Percentiles rank a stretch among this genome's conserved stretches.
These are phyloP conservation scores for Linurgus olivaceus DNA, from an alignment of 2,797 vertebrate genomes.

Conservation along the genomic window DNA sequence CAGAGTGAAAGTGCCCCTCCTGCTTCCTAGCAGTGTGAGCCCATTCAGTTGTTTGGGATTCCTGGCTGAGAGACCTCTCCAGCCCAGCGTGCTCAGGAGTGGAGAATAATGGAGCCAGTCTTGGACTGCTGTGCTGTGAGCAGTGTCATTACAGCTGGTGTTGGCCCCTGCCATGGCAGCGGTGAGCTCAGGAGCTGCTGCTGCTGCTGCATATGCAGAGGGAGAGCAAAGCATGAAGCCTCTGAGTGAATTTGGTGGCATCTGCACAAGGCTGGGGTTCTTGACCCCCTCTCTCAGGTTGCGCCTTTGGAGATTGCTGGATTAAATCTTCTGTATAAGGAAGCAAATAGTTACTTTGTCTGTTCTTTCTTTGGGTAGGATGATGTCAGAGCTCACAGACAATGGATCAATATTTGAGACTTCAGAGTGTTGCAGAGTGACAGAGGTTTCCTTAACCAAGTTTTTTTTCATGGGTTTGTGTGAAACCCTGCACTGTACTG, in stretches of 20 bases:
- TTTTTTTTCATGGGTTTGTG: background rate
- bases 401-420: background rate
- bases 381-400: background rate
- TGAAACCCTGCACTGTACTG: background rate
- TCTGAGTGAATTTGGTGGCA: background rate
- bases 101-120: background rate
- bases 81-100: background rate
- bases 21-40: background rate
- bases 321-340: background rate
- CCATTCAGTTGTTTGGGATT: background rate
- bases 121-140: background rate
- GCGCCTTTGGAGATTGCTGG: background rate
- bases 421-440: background rate
- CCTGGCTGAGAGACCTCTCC: background rate
- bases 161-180: fast-evolving
- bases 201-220: background rate
- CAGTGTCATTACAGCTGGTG: background rate
- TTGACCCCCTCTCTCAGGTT: background rate
- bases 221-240: background rate
- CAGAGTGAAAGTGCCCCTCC: background rate
- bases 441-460: background rate
- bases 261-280: background rate
- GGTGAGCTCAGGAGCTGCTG: background rate
- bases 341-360: background rate
- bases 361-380: background rate